Evolutionary conservation across 2,888 invertebrate species (phyloP).

Genomic region (Mythimna ferrago): DNA sequence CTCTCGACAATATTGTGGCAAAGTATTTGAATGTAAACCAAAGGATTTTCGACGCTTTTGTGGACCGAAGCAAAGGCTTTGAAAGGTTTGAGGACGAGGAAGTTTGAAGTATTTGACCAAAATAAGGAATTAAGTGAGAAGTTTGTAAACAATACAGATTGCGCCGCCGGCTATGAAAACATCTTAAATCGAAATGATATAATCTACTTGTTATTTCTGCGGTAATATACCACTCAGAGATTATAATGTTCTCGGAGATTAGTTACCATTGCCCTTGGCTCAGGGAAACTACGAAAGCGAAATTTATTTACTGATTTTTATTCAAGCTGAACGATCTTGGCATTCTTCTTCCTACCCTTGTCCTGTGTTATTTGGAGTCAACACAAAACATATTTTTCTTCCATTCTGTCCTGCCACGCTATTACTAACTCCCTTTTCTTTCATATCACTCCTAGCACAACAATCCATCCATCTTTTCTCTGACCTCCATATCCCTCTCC

Average conservation of each 20-base stretch:
- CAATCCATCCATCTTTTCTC: too few relatives aligned
- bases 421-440: too few relatives aligned
- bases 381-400: too few relatives aligned
- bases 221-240: background rate
- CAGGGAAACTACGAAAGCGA: too few relatives aligned
- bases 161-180: slow-evolving; percentile 17
- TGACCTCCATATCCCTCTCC: too few relatives aligned
- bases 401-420: too few relatives aligned
- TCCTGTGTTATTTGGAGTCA: too few relatives aligned
- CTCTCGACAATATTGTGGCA: slow-evolving; percentile 21
- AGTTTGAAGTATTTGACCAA: slow-evolving; percentile 40
- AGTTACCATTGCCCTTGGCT: too few relatives aligned
- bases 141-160: slow-evolving; percentile 43
- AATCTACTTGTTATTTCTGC: slow-evolving; percentile 8
- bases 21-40: slow-evolving; percentile 54
- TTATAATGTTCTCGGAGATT: background rate
- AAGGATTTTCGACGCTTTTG: slow-evolving; percentile 50
- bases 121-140: slow-evolving; percentile 36
- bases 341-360: too few relatives aligned
- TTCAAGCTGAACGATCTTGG: too few relatives aligned
- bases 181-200: slow-evolving; percentile 14
- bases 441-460: too few relatives aligned
- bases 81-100: slow-evolving; percentile 35
- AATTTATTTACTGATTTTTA: too few relatives aligned
- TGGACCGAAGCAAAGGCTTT: slow-evolving; percentile 42